A percentile compares a stretch with the other conserved stretches of the same genome.
Evolutionary conservation across 2,113 vertebrate genomes (phyloP).

Genomic region (Gymnogyps californianus): DNA sequence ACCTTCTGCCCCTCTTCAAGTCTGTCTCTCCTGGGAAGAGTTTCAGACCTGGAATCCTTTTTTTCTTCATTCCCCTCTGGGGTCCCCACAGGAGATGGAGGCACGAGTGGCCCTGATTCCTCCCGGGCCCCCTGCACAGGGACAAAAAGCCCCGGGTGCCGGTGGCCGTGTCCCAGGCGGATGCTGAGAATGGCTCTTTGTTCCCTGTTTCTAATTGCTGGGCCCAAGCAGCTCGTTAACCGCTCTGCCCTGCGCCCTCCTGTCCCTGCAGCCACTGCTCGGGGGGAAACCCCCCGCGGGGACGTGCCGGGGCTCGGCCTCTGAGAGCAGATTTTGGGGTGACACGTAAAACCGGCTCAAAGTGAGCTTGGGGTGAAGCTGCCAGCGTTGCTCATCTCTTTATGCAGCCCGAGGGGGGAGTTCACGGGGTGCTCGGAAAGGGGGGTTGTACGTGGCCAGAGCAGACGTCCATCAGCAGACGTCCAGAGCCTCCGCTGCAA

Average conservation of each 20-base stretch:
- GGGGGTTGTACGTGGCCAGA: rapidly evolving
- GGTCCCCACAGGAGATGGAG: neutral
- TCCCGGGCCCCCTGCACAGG: rapidly evolving
- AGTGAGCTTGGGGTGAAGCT: neutral
- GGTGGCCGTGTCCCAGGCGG: neutral
- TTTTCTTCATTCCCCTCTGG: neutral
- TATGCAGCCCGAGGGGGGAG: rapidly evolving
- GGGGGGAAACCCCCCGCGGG: rapidly evolving
- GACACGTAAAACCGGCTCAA: neutral
- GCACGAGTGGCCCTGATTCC: neutral
- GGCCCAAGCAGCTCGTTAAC: constrained; percentile 4
- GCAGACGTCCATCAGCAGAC: too few species aligned
- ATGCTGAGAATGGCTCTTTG: constrained; percentile 33
- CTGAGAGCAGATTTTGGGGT: neutral
- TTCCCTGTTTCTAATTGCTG: neutral
- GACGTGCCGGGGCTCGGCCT: neutral
- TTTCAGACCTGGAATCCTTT: neutral
- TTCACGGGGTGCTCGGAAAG: neutral
- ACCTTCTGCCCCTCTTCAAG: neutral
- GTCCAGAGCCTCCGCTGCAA: neutral
- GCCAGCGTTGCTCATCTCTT: rapidly evolving
- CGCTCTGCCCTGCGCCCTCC: neutral
- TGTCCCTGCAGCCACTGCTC: neutral
- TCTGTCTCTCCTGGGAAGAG: neutral
- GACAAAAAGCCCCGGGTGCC: neutral